phyloP scores from a whole-genome alignment of 2,113 vertebrate genomes.

The Athene noctua region DNA sequence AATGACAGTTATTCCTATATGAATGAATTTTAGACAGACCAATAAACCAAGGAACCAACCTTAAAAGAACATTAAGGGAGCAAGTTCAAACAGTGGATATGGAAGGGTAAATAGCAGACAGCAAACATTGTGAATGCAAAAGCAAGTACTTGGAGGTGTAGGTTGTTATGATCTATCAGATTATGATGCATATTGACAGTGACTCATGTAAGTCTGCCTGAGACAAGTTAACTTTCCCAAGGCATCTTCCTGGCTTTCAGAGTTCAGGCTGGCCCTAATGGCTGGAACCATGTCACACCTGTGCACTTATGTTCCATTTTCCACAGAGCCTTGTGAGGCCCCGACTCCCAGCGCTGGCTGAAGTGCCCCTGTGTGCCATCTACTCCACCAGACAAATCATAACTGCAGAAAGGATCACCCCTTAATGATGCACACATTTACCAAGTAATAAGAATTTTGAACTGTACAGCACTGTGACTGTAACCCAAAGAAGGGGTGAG shows the following conservation, averaged over 20 bases:
- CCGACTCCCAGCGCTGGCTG: not conserved
- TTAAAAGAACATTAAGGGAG: not conserved
- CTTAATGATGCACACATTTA: not conserved
- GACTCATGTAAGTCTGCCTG: not conserved
- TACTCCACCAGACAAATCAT: not conserved
- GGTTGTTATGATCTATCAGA: not conserved
- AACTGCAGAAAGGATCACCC: not conserved
- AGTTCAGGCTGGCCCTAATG: not conserved
- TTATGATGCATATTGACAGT: not conserved
- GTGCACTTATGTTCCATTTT: fast-evolving
- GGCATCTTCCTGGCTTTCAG: not conserved
- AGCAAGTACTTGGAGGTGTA: not conserved
- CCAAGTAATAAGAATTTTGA: not conserved
- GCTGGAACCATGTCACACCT: not conserved
- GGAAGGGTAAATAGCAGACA: not conserved
- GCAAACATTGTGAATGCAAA: not conserved
- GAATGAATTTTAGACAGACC: not conserved
- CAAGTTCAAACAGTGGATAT: not conserved
- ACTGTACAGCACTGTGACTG: not conserved
- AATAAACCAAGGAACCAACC: not conserved
- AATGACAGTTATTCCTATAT: not conserved
- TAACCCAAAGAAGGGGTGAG: not conserved
- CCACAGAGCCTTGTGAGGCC: not conserved
- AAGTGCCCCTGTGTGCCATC: not conserved
- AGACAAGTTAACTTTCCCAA: not conserved